A percentile compares a stretch with the other conserved stretches of the same genome.
Evolutionary conservation across 2,888 invertebrate genomes (phyloP).

Genomic region (Heteromyza rotundicornis): DNA sequence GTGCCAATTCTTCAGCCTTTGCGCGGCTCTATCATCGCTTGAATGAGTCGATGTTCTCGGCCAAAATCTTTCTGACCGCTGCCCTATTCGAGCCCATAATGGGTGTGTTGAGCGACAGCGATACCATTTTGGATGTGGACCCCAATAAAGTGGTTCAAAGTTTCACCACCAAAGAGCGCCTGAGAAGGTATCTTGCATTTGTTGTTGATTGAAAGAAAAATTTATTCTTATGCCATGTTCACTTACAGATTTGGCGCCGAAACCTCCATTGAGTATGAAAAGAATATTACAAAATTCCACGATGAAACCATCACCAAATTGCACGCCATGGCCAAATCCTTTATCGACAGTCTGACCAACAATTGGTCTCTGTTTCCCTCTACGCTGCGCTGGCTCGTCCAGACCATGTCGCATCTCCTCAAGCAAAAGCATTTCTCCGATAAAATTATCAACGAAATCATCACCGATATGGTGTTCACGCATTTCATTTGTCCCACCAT

Average conservation of each 20-base stretch:
- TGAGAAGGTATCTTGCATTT: conserved; percentile 68
- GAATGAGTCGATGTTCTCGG: conserved; percentile 87
- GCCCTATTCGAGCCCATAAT: conserved; percentile 91
- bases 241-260: conserved; percentile 78
- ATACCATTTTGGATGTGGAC: conserved; percentile 90
- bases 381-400: conserved; percentile 87
- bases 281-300: conserved; percentile 79
- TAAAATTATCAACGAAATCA: conserved; percentile 68
- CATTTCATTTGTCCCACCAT: conserved; percentile 96
- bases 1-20: conserved; percentile 86
- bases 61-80: conserved; percentile 91
- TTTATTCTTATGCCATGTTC: conserved; percentile 62
- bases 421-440: conserved; percentile 64
- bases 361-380: conserved; percentile 92
- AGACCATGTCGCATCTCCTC: conserved; percentile 78
- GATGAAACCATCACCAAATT: conserved; percentile 80
- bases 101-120: conserved; percentile 87
- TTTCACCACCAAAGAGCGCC: conserved; percentile 50
- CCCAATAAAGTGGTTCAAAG: conserved; percentile 75
- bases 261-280: conserved; percentile 75
- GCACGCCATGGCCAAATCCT: conserved; percentile 78
- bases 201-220: conserved; percentile 39
- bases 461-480: conserved; percentile 91
- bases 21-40: conserved; percentile 85
- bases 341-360: conserved; percentile 81